phyloP scores from a whole-genome alignment of 2,113 vertebrate species.

The Boleophthalmus pectinirostris region DNA sequence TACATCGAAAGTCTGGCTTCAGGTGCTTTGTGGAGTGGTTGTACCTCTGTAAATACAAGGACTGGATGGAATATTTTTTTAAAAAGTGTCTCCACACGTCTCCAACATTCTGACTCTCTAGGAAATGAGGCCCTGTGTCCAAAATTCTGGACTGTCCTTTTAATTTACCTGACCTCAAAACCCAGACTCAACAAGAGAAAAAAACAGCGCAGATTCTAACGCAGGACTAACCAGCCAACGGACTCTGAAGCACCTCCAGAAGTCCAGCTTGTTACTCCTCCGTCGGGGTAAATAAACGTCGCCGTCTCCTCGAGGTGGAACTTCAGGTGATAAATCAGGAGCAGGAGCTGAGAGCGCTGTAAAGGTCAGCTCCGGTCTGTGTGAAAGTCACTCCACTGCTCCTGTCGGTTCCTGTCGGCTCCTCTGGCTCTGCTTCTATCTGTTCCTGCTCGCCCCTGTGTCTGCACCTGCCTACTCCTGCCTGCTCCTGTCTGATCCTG shows the following conservation, averaged over 20 bases:
- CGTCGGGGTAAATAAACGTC: conserved; percentile 13
- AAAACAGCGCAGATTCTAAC: too few relatives aligned
- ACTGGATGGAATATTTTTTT: too few relatives aligned
- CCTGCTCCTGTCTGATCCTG: conserved; percentile 13
- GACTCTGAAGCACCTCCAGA: background rate
- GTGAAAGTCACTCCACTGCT: conserved; percentile 14
- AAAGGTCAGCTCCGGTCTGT: conserved; percentile 30
- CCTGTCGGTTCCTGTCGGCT: background rate
- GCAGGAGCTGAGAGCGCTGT: conserved; percentile 17
- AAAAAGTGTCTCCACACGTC: too few relatives aligned
- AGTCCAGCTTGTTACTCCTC: background rate
- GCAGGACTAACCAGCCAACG: too few relatives aligned
- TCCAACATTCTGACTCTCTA: too few relatives aligned
- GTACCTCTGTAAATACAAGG: too few relatives aligned
- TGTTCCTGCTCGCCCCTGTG: background rate
- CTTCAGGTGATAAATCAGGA: conserved; percentile 30
- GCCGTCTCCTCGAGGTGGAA: conserved; percentile 18
- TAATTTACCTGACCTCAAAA: too few relatives aligned
- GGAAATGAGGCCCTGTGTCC: too few relatives aligned
- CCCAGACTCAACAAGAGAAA: too few relatives aligned
- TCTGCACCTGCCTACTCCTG: background rate
- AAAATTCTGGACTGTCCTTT: too few relatives aligned
- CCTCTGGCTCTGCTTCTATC: conserved; percentile 1
- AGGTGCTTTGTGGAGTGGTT: too few relatives aligned
- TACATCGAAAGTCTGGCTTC: too few relatives aligned